Percentiles rank a stretch among this genome's conserved stretches.
phyloP scores from a whole-genome alignment of 2,888 invertebrate species.

The Cinara cedri region DNA sequence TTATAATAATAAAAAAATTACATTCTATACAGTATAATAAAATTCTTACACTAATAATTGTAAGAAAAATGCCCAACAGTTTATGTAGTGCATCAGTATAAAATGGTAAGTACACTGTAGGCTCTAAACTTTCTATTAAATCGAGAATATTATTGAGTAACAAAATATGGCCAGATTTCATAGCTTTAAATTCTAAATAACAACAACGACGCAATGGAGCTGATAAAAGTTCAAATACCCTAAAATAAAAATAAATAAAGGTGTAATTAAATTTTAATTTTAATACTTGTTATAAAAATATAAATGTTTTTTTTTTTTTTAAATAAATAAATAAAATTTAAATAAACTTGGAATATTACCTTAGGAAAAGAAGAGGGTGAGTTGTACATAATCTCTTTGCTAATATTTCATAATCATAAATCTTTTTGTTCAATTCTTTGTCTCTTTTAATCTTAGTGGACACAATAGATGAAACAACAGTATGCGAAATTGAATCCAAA shows the following conservation, averaged over 20 bases:
- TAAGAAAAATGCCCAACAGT: conserved; percentile 46
- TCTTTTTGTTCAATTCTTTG: conserved; percentile 47
- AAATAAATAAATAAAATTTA: not conserved
- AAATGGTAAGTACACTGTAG: conserved; percentile 43
- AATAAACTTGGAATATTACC: conserved; percentile 24
- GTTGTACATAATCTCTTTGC: conserved; percentile 48
- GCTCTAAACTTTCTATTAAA: conserved; percentile 54
- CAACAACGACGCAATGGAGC: conserved; percentile 50
- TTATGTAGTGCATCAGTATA: conserved; percentile 43
- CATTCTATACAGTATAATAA: not conserved
- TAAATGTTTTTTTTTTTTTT: too few species aligned
- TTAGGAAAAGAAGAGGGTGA: conserved; percentile 45
- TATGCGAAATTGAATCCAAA: conserved; percentile 53
- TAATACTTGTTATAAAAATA: too few species aligned
- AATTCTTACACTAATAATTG: conserved; percentile 47
- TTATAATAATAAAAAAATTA: conserved; percentile 1
- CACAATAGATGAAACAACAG: conserved; percentile 48
- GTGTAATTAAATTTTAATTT: too few species aligned
- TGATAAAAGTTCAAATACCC: conserved; percentile 50
- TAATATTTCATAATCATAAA: conserved; percentile 52
- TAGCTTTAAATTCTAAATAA: conserved; percentile 51
- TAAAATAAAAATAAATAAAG: conserved; percentile 39
- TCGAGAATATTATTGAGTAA: conserved; percentile 50
- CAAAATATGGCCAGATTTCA: conserved; percentile 52
- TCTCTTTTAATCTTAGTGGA: conserved; percentile 53